Evolutionary conservation across 2,797 vertebrate genomes (phyloP).

Genomic region (Tapirus indicus): DNA sequence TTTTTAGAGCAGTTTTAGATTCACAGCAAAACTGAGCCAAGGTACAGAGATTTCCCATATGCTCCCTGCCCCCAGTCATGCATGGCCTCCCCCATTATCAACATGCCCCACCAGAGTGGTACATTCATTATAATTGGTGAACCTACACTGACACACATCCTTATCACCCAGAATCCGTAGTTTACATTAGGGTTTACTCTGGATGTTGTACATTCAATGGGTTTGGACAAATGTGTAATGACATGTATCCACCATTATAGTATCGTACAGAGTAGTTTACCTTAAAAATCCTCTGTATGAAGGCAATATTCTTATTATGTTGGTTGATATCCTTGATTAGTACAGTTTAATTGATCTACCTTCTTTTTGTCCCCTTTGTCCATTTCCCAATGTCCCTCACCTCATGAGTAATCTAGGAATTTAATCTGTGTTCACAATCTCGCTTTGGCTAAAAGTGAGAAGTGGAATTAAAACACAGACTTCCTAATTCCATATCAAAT

Average conservation of each 20-base stretch:
- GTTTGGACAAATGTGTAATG: background rate
- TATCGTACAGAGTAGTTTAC: background rate
- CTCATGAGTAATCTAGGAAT: constrained; percentile 51
- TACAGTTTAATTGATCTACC: background rate
- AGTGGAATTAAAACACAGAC: constrained; percentile 3
- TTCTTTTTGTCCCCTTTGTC: background rate
- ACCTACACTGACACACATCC: background rate
- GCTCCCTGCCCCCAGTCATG: accelerated
- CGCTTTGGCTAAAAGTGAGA: background rate
- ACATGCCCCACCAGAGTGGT: background rate
- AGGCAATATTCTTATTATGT: constrained; percentile 22
- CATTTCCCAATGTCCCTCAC: background rate
- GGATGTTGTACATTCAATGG: background rate
- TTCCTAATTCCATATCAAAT: background rate
- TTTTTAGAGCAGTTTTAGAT: background rate
- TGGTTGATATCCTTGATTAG: background rate
- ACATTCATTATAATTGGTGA: background rate
- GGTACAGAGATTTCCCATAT: background rate
- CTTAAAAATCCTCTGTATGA: background rate
- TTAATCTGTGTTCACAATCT: constrained; percentile 21
- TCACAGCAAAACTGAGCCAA: background rate
- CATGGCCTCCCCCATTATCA: background rate
- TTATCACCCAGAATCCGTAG: background rate
- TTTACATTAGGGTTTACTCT: background rate
- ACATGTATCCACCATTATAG: background rate